Evolutionary conservation across 2,888 invertebrate genomes (phyloP), one percentile per base, ranked within the genome.

Genomic region (Erebia epiphron): DNA sequence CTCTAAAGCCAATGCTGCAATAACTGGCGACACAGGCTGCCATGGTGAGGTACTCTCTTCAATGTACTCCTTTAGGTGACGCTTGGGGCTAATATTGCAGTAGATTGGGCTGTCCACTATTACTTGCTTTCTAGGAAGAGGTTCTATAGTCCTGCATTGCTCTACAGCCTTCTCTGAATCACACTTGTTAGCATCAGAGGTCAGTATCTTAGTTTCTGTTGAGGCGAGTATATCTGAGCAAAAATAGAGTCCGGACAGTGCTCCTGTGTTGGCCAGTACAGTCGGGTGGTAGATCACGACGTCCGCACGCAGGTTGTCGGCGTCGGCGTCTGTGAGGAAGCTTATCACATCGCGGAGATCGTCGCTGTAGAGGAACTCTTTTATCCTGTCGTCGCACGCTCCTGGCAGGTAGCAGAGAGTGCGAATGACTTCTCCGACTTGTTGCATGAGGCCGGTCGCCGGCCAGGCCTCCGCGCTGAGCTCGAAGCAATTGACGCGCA

Each of bases 241-340:
- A 71, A 76, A 75, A 75, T 79, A 85, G 1, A 85, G 83, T 49
- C 75, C 79, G 1, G 77, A 75, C 43, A 81, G 78, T 1, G 79
- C 76, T 76, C 90, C 91, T n/a, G 90, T 78, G 77, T 93, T 90
- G 52, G 90, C 82, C 26, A 93, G 86, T 13, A 94, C 89, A 14
- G 93, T 92, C 9, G 94, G 94, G 74, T 94, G 94, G 75, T 91
- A 90, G 16, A 94, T 82, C 11, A 94, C 82, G 3, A 91, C 88
- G 65, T 93, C 91, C 1, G 92, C 88, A 2, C 84, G 87, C 70
- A 93, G 77, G 52, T 81, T 79, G 2, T 77, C 67, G 74, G 86
- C 85, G 71, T 82, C 85, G n/a, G 85, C 83, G 69, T 91, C 90
- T 2, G 79, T 82, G 61, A 93, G 83, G 70, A 93, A 89, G 74